These are phyloP conservation scores for Drosophila funebris DNA, from an alignment of 1,140 invertebrate genomes.

Conservation along the genomic window DNA sequence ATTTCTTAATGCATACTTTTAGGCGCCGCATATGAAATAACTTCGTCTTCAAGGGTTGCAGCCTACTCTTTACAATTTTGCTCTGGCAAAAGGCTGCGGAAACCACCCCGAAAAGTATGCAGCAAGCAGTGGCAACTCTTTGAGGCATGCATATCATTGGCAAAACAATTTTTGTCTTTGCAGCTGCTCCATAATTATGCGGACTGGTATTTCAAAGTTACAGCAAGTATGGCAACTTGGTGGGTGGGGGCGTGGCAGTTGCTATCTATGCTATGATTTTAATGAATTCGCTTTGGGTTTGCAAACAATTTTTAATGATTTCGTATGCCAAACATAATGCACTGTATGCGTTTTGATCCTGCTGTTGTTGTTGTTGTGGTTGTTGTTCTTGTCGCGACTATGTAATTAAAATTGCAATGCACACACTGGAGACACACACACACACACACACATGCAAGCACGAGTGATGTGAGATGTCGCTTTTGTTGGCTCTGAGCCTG, in stretches of 20 bases:
- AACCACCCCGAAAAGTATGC: conserved; percentile 40
- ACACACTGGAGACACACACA: conserved; percentile 25
- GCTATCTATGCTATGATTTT: conserved; percentile 68
- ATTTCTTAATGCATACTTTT: conserved; percentile 75
- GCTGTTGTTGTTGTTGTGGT: conserved; percentile 11
- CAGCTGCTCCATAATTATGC: conserved; percentile 58
- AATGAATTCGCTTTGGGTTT: conserved; percentile 66
- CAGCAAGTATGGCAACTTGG: neutral
- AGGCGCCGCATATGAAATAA: conserved; percentile 70
- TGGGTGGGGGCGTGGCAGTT: conserved; percentile 3
- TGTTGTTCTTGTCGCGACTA: conserved; percentile 33
- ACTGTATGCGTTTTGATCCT: conserved; percentile 25
- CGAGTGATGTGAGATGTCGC: conserved; percentile 33
- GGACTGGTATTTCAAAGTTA: conserved; percentile 37
- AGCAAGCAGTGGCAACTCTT: conserved; percentile 8
- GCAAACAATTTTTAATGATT: conserved; percentile 79
- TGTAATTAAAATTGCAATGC: conserved; percentile 80
- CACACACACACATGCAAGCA: conserved; percentile 23
- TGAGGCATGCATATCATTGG: conserved; percentile 63
- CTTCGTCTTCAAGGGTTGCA: conserved; percentile 30
- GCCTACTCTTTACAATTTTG: neutral
- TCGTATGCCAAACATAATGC: conserved; percentile 60
- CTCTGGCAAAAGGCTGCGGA: neutral
- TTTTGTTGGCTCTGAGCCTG: conserved; percentile 50
- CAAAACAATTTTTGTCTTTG: conserved; percentile 62